phyloP scores from a whole-genome alignment of 2,113 vertebrate species.

The Cricetomys ansorgei region DNA sequence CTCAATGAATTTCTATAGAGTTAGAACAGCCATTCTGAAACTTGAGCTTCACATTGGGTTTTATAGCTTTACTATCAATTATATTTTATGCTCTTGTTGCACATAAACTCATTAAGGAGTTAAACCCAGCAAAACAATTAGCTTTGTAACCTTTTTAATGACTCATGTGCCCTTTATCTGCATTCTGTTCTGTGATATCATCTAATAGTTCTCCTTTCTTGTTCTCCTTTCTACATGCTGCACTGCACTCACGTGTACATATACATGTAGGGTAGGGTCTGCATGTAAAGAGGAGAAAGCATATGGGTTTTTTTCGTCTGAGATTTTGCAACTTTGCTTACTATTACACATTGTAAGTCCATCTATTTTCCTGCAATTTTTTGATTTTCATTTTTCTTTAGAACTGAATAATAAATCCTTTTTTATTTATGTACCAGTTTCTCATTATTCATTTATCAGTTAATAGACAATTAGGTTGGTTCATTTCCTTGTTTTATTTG shows the following conservation, averaged over 20 bases:
- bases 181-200: neutral
- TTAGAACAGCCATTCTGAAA: neutral
- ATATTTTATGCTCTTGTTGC: neutral
- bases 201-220: neutral
- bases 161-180: neutral
- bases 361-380: neutral
- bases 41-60: neutral
- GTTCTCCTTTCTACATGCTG: neutral
- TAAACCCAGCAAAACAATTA: neutral
- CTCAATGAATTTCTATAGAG: neutral
- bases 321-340: neutral
- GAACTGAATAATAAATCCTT: neutral
- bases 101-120: neutral
- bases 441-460: neutral
- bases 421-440: neutral
- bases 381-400: neutral
- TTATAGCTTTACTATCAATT: neutral
- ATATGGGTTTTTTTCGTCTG: neutral
- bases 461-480: neutral
- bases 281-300: neutral
- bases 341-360: neutral
- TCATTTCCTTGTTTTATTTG: neutral
- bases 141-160: neutral
- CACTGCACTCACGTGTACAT: neutral
- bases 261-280: neutral